Percentiles rank a stretch among this genome's conserved stretches.
phyloP scores from a whole-genome alignment of 2,888 invertebrate species.

The Epinotia nisella region DNA sequence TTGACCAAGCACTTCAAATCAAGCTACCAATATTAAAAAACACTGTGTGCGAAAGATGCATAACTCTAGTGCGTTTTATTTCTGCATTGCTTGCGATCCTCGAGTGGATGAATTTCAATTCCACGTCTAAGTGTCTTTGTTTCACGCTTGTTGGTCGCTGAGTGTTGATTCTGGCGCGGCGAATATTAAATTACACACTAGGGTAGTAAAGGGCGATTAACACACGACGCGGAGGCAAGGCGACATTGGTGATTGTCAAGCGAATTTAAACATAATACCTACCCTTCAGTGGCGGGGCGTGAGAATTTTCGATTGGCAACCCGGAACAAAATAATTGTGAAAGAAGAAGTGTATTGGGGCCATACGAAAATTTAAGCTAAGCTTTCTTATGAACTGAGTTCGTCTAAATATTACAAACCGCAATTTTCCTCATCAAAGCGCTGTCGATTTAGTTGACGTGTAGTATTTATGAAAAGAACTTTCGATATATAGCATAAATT shows the following conservation, averaged over 20 bases:
- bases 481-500: too few relatives aligned
- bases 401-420: too few relatives aligned
- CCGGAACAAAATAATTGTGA: too few relatives aligned
- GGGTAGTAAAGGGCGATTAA: not conserved
- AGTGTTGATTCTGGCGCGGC: constrained; percentile 54
- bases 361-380: too few relatives aligned
- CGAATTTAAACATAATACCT: not conserved
- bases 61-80: constrained; percentile 44
- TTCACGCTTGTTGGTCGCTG: constrained; percentile 47
- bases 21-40: constrained; percentile 23
- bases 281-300: too few relatives aligned
- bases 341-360: too few relatives aligned
- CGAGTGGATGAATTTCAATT: constrained; percentile 53
- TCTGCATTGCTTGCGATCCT: constrained; percentile 52
- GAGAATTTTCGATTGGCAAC: too few relatives aligned
- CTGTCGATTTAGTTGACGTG: too few relatives aligned
- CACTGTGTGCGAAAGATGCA: constrained; percentile 35
- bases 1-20: constrained; percentile 12
- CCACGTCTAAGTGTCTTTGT: constrained; percentile 53
- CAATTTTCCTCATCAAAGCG: too few relatives aligned
- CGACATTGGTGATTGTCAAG: not conserved
- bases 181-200: constrained; percentile 54
- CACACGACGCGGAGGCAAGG: not conserved
- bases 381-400: too few relatives aligned
- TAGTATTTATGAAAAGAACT: too few relatives aligned